Evolutionary conservation across 2,888 invertebrate genomes (phyloP), one percentile per base, ranked within the genome.

Genomic region (Diabrotica balteata): DNA sequence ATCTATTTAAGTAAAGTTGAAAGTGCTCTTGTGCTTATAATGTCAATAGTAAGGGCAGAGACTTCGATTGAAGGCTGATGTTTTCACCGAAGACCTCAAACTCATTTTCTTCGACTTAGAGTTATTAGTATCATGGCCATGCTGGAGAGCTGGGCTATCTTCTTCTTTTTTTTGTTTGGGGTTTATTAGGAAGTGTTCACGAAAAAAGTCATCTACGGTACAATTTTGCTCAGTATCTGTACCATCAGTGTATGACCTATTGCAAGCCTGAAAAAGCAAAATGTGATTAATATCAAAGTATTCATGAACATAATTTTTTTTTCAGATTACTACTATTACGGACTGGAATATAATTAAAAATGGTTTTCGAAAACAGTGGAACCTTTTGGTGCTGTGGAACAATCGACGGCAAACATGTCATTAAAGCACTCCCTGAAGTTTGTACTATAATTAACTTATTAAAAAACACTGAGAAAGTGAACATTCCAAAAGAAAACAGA

Each of bases 221-320:
- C 50, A 63, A 68, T 67, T 72, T 73, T 72, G 63, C 68, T 74
- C 72, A 64, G 66, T 73, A 72, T 74, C 68, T 75, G 74, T 73
- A 71, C 72, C 67, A 74, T 73, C 70, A 72, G 70, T 72, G 73
- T 73, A 22, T n/a, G n/a, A n/a, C n/a, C n/a, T n/a, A n/a, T 47
- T 45, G 7, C 22, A 54, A 10, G 32, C 59, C 22, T 49, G 43
- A 59, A 49, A 22, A 11, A 45, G 5, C 46, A 59, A 59, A 59
- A 8, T 8, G 9, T 8, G 46, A 46, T 46, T 46, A 46, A 17
- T 17, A 32, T 32, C 32, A 32, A 32, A 32, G 32, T 32, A 32
- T 32, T 32, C 32, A 32, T 32, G 32, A 32, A 32, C 32, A 32
- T 32, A 2, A 32, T 2, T 32, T 32, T 32, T 32, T 32, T 32